phyloP scores from a whole-genome alignment of 2,797 vertebrate species.

The Xenops minutus region DNA sequence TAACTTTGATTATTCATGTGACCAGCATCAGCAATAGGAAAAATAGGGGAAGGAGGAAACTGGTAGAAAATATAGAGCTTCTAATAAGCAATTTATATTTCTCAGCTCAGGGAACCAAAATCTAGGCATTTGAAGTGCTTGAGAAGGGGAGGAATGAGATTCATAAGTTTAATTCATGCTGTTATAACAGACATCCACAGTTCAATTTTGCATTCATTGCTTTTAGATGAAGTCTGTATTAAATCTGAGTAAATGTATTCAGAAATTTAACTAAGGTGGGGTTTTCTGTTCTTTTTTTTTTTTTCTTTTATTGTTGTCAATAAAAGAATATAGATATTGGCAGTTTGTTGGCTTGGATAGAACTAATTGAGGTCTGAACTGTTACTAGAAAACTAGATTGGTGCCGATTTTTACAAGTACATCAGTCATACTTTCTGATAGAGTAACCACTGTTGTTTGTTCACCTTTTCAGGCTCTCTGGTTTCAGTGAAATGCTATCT shows the following conservation, averaged over 20 bases:
- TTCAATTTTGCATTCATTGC: constrained; percentile 14
- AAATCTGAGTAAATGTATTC: constrained; percentile 15
- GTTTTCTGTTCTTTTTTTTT: background rate
- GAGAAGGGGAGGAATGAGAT: background rate
- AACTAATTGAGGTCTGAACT: background rate
- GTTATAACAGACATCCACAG: background rate
- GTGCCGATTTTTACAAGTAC: background rate
- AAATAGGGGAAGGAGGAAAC: background rate
- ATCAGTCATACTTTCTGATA: background rate
- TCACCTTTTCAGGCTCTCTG: background rate
- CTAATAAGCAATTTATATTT: constrained; percentile 13
- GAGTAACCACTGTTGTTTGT: background rate
- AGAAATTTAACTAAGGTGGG: background rate
- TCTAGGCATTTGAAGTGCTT: background rate
- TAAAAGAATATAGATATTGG: background rate
- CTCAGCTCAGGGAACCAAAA: background rate
- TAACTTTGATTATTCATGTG: background rate
- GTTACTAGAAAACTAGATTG: background rate
- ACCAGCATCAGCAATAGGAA: background rate
- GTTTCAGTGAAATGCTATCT: background rate
- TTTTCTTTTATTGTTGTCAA: background rate
- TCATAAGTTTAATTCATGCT: background rate
- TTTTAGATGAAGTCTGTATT: background rate
- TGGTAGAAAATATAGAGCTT: background rate
- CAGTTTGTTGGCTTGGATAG: background rate